Percentiles rank a stretch among this genome's conserved stretches.
These are phyloP conservation scores for Ailurus styani DNA, from an alignment of 2,113 vertebrate species.

Conservation along the genomic window DNA sequence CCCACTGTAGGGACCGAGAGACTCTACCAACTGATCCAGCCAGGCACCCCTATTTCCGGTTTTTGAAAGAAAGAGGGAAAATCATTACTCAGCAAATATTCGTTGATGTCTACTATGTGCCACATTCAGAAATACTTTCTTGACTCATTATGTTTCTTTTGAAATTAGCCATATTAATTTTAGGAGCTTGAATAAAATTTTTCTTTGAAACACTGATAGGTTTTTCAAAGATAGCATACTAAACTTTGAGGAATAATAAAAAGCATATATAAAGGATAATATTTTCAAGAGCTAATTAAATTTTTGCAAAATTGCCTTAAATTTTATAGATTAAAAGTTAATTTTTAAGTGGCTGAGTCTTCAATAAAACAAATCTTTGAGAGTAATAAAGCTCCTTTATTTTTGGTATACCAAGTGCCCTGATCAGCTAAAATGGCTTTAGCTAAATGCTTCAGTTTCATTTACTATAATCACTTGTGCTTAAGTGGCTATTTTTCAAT, in stretches of 20 bases:
- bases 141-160: background rate
- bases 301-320: constrained; percentile 45
- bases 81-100: background rate
- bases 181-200: constrained; percentile 5
- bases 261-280: background rate
- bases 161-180: constrained; percentile 26
- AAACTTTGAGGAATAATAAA: constrained; percentile 45
- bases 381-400: background rate
- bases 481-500: constrained; percentile 16
- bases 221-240: constrained; percentile 42
- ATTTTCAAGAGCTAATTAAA: constrained; percentile 40
- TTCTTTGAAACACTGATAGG: constrained; percentile 8
- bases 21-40: background rate
- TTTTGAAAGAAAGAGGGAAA: background rate
- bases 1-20: background rate
- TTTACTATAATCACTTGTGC: background rate
- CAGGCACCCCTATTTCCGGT: background rate
- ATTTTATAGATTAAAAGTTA: constrained; percentile 64
- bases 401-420: background rate
- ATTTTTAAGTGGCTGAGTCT: constrained; percentile 49
- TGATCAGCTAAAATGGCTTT: constrained; percentile 44
- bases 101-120: background rate
- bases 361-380: constrained; percentile 31
- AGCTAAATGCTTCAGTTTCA: background rate
- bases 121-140: background rate